Percentiles rank a stretch among this genome's conserved stretches.
phyloP scores from a whole-genome alignment of 2,113 vertebrate genomes.

The Sapajus apella region DNA sequence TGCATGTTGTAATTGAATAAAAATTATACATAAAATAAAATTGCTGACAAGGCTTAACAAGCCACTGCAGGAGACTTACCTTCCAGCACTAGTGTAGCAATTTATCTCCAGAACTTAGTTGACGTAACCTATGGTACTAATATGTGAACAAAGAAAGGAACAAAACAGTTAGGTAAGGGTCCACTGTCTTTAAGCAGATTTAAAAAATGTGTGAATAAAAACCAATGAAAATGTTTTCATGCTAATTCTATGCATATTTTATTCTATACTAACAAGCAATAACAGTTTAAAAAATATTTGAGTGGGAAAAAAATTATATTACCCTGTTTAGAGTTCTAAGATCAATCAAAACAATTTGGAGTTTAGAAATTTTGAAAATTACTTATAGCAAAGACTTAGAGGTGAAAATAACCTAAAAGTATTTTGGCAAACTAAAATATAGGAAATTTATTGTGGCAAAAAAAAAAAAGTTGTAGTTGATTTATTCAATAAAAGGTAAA shows the following conservation, averaged over 20 bases:
- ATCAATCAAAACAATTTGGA: not conserved
- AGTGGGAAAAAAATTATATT: not conserved
- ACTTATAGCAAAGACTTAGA: not conserved
- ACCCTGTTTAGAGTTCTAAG: not conserved
- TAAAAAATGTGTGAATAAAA: not conserved
- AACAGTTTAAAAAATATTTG: not conserved
- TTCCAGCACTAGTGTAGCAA: not conserved
- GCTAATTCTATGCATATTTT: conserved; percentile 19
- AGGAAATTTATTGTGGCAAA: not conserved
- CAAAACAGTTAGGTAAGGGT: not conserved
- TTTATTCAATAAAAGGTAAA: conserved; percentile 13
- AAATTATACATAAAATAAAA: not conserved
- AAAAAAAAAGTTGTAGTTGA: not conserved
- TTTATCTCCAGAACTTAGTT: not conserved
- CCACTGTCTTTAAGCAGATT: not conserved
- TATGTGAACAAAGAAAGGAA: not conserved
- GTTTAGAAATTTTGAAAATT: not conserved
- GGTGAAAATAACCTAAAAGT: conserved; percentile 11
- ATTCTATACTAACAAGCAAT: not conserved
- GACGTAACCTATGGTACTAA: not conserved
- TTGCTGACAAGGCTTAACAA: not conserved
- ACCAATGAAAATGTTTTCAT: not conserved
- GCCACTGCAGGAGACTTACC: not conserved
- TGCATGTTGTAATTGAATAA: not conserved
- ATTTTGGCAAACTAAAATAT: conserved; percentile 21